Evolutionary conservation across 2,797 vertebrate genomes (phyloP), one percentile per base, ranked within the genome.

Genomic region (Mionectes olivaceus): DNA sequence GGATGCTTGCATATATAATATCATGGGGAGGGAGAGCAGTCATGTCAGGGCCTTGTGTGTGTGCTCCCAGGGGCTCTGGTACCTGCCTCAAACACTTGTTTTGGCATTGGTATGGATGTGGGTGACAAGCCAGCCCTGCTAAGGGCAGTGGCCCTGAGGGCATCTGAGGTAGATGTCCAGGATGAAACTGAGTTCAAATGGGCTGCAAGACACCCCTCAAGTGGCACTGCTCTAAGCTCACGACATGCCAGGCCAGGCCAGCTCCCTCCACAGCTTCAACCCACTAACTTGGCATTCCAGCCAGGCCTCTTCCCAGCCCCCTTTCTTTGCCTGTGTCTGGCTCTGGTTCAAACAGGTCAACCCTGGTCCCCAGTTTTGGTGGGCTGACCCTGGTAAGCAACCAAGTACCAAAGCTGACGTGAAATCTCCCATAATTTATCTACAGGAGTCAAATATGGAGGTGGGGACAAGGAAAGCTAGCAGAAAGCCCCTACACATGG

Each of bases 161-260:
- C 22, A 35, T 35, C 41, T 60, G 28, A 59, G 13, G 16, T 18
- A 39, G 33, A 41, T 60, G 6, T 10, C 8, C 2, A 5, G 13
- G n/a, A 30, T 37, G 23, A 11, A 84, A 1, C 11, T 49, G 32
- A 3, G 8, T 16, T 28, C 25, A 13, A 81, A 50, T 4, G 8
- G 4, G 3, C 15, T 78, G 8, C 27, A 47, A 70, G 12, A 22
- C 11, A 15, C 5, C 2, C 5, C 17, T n/a, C 1, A 0, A 9
- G 11, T 33, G 13, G 2, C 17, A 6, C 10, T 77, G 19, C 24
- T 70, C 27, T 77, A 78, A 65, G 4, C 6, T 59, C 8, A 49
- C 22, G 80, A 5, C 10, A 19, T 0, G 0, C 7, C 18, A 27
- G 7, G 18, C 7, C 22, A n/a, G 15, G 14, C 11, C 18, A 71